These are phyloP conservation scores for Mus minutoides DNA, from an alignment of 2,797 vertebrate genomes.

Conservation along the genomic window DNA sequence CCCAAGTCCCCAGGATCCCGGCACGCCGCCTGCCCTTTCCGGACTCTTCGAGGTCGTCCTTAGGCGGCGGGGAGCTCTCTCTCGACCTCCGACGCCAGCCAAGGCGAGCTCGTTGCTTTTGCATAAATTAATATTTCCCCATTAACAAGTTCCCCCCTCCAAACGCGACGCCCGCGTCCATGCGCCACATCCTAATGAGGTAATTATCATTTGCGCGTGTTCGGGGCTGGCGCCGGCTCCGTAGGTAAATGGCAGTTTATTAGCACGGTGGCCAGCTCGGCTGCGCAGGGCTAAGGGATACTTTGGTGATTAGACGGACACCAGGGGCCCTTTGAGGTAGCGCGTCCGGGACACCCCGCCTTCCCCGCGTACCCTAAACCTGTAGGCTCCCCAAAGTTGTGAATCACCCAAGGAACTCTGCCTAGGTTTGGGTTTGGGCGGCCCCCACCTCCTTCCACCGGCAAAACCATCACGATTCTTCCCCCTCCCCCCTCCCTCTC, in stretches of 20 bases:
- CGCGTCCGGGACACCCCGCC: conserved; percentile 43
- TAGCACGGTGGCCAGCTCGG: conserved; percentile 80
- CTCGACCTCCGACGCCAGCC: conserved; percentile 78
- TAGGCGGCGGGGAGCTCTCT: conserved; percentile 59
- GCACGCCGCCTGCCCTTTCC: conserved; percentile 46
- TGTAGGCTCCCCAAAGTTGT: conserved; percentile 79
- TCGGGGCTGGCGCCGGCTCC: conserved; percentile 81
- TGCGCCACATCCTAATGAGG: conserved; percentile 84
- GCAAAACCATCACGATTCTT: conserved; percentile 81
- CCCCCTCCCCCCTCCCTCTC: conserved; percentile 78
- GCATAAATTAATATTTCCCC: conserved; percentile 84
- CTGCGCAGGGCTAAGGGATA: conserved; percentile 76
- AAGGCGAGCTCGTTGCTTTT: conserved; percentile 70
- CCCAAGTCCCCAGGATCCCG: not conserved
- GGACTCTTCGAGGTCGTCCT: conserved; percentile 62
- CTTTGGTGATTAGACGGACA: conserved; percentile 70
- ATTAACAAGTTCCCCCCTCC: conserved; percentile 79
- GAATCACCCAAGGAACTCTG: conserved; percentile 80
- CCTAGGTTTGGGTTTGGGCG: conserved; percentile 71
- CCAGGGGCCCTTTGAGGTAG: conserved; percentile 46
- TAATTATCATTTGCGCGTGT: conserved; percentile 85
- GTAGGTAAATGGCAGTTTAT: conserved; percentile 81
- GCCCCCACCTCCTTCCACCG: conserved; percentile 68
- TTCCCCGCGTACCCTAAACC: conserved; percentile 58
- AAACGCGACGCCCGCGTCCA: conserved; percentile 77